A percentile compares a stretch with the other conserved stretches of the same genome.
phyloP scores from a whole-genome alignment of 2,888 invertebrate genomes.

The Amphipyra tragopoginis region DNA sequence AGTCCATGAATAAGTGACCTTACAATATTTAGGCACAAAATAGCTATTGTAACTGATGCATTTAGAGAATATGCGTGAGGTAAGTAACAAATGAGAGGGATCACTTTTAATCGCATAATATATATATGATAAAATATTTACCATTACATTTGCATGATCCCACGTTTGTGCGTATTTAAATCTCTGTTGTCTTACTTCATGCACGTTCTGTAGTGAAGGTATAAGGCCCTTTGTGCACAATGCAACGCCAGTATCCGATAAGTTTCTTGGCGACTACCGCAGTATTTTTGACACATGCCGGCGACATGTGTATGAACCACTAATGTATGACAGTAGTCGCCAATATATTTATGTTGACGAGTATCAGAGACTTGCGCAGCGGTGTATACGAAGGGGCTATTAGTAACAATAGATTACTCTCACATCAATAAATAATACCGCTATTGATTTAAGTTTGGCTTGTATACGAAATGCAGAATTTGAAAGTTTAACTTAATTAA shows the following conservation, averaged over 20 bases:
- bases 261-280: no score
- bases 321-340: not conserved
- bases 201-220: slow-evolving; percentile 15
- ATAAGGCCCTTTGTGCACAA: not conserved
- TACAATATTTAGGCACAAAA: slow-evolving; percentile 32
- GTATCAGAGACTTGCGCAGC: not conserved
- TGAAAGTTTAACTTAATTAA: no score
- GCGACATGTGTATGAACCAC: no score
- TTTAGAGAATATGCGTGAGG: slow-evolving; percentile 4
- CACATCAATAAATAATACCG: no score
- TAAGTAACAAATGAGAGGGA: not conserved
- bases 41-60: slow-evolving; percentile 11
- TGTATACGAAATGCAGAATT: no score
- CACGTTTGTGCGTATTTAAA: not conserved
- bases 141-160: not conserved
- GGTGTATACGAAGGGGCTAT: not conserved
- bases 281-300: no score
- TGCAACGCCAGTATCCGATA: not conserved
- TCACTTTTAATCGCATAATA: not conserved
- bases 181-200: slow-evolving; percentile 10
- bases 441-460: no score
- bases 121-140: not conserved
- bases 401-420: not conserved
- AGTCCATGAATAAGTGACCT: slow-evolving; percentile 18
- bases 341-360: not conserved